Evolutionary conservation across 2,113 vertebrate genomes (phyloP), one percentile per base, ranked within the genome.

Genomic region (Pelmatolapia mariae): DNA sequence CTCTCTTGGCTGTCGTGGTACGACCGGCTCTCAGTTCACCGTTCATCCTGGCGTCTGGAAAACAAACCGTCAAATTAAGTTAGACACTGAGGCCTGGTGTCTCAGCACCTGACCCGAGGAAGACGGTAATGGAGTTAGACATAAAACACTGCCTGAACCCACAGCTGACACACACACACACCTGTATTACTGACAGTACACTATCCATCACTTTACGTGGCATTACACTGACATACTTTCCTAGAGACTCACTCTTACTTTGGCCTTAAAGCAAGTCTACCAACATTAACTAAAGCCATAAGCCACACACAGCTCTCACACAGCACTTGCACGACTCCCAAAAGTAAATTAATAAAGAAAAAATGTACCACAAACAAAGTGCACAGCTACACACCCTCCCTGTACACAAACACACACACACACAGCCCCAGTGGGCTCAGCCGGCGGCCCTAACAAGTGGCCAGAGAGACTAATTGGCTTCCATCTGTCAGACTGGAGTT

Each of bases 401-500:
- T 47, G 47, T 59, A 73, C 53, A 53, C 85, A 83, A 26, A 79
- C 76, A 26, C 13, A 73, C 36, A 68, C 56, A 59, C n/a, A 10
- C 68, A 56, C 54, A 73, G 16, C 22, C 84, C 12, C 68, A 24
- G 63, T 3, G 18, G 83, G 81, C 86, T 86, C 86, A 90, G 84
- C 78, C 36, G 9, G 86, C n/a, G 0, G 38, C 81, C 81, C 24
- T 88, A 86, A 90, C 68, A 12, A 88, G 86, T 9, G 16, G 52
- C 83, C 57, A 54, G 36, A 80, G 88, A 86, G 7, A 45, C 83
- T 90, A 89, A 93, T 91, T 91, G 89, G 86, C 86, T 84, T 87
- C 92, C 78, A 88, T 91, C 89, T 93, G 90, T 90, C 89, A 88
- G 61, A 81, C 53, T 50, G 24, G 29, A 92, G 82, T 89, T 81